Conservation (phyloP, 2,888 invertebrate genomes). For the Oxyteleia sp. region DNA sequence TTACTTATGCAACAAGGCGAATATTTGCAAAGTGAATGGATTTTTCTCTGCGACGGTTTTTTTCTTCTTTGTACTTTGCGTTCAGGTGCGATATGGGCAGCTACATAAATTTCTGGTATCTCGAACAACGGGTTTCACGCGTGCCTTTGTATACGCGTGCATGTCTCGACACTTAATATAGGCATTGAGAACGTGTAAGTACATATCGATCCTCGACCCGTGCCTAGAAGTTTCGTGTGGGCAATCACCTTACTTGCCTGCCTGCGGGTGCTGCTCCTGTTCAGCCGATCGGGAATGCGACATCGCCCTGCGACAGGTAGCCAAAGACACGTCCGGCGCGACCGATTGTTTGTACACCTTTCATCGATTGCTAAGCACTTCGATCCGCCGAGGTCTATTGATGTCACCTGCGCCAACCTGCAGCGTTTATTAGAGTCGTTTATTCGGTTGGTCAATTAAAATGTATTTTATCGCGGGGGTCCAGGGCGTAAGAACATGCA, state of each 20-base stretch:
- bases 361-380: slow-evolving; percentile 58
- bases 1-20: slow-evolving; percentile 70
- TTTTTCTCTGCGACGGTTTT: slow-evolving; percentile 72
- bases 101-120: slow-evolving; percentile 79
- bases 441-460: slow-evolving; percentile 55
- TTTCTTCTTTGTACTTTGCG: too few relatives aligned
- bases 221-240: slow-evolving; percentile 78
- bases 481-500: slow-evolving; percentile 20
- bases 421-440: slow-evolving; percentile 44
- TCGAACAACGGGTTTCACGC: slow-evolving; percentile 77
- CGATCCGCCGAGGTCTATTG: slow-evolving; percentile 39
- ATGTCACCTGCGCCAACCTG: slow-evolving; percentile 52
- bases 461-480: slow-evolving; percentile 23
- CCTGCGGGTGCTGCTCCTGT: slow-evolving; percentile 66
- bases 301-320: slow-evolving; percentile 76
- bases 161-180: slow-evolving; percentile 69
- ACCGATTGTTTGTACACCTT: slow-evolving; percentile 72
- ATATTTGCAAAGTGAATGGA: slow-evolving; percentile 75
- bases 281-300: slow-evolving; percentile 66
- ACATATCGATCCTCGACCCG: slow-evolving; percentile 76
- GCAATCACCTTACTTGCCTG: slow-evolving; percentile 80
- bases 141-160: slow-evolving; percentile 72
- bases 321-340: slow-evolving; percentile 61
- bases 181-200: slow-evolving; percentile 70
- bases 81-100: too few relatives aligned